Percentiles rank a stretch among this genome's conserved stretches.
Conservation (phyloP, 2,888 invertebrate genomes). For the Lithophane socia region DNA sequence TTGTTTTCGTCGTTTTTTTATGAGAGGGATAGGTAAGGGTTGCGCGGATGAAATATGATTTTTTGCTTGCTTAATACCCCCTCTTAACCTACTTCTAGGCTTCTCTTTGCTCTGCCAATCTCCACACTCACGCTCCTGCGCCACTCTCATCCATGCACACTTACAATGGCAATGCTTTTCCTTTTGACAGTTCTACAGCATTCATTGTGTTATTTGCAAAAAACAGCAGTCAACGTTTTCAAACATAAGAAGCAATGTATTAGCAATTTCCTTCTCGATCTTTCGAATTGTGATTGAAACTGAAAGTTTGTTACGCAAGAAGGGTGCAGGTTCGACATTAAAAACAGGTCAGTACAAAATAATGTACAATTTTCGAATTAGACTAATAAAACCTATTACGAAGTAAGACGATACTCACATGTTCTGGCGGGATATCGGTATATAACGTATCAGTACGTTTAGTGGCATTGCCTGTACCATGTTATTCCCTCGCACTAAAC, state of each 20-base stretch:
- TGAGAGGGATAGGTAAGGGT: no score
- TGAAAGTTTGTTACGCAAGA: neutral
- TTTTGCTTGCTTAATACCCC: no score
- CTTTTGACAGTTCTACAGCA: neutral
- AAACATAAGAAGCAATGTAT: neutral
- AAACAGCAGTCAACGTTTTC: neutral
- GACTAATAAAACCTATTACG: neutral
- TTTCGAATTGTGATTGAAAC: neutral
- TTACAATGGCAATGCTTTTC: neutral
- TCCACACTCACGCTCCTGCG: no score
- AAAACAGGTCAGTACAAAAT: neutral
- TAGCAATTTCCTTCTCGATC: neutral
- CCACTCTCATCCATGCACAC: neutral
- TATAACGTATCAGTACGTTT: slow-evolving; percentile 33
- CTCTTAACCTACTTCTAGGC: neutral
- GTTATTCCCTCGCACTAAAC: slow-evolving; percentile 39
- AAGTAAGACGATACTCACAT: slow-evolving; percentile 46
- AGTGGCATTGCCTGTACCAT: slow-evolving; percentile 27
- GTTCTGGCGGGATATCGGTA: slow-evolving; percentile 54
- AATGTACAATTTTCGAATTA: neutral
- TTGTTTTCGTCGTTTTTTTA: no score
- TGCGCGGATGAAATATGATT: no score
- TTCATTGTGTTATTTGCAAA: no score
- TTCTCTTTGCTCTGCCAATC: neutral
- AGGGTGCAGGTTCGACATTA: neutral